Base-by-base conservation (phyloP, 2,113 vertebrate genomes). In the Strix aluco region DNA sequence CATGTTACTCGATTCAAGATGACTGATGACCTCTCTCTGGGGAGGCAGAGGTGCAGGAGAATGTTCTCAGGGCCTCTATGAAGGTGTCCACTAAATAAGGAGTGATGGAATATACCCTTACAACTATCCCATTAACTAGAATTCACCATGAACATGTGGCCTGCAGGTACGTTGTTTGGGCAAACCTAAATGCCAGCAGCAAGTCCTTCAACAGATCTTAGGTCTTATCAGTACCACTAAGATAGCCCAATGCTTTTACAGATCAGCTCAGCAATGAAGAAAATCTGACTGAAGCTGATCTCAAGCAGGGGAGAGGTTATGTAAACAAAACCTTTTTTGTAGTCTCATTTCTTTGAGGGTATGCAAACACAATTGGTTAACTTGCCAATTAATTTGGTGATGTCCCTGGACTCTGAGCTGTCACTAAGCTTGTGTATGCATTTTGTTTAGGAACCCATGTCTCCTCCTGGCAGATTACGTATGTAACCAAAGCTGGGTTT, bases 371-470 rank as follows among this genome's bases (percentile, higher is more conserved):
- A 77, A 20, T 15, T 75, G 70, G 81, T 90, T 94, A 92, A 73
- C 83, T 92, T 89, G 70, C 54, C 94, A 69, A 81, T 95, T 86
- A 71, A 80, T 77, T 87, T 87, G 59, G 46, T 80, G 75, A 47
- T 78, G 87, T 72, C 93, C 81, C 78, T 96, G 95, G 74, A 96
- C 94, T 93, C 89, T 91, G 87, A 94, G 89, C 93, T 95, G 77
- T 52, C 80, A 59, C 59, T 91, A 92, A 86, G 42, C 86, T 59
- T 66, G 44, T 36, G 29, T 13, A 38, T 70, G n/a, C 73, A 42
- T 49, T 93, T 87, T 63, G 52, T 79, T 88, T 42, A 61, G 77
- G 67, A 91, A 25, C n/a, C 30, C 19, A 10, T 46, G 34, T 81
- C 91, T 91, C 71, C 25, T 83, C 73, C 62, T 80, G 66, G 78